A percentile compares a stretch with the other conserved stretches of the same genome.
These are phyloP conservation scores for Malacoraja senta DNA, from an alignment of 2,797 vertebrate species.

Conservation along the genomic window DNA sequence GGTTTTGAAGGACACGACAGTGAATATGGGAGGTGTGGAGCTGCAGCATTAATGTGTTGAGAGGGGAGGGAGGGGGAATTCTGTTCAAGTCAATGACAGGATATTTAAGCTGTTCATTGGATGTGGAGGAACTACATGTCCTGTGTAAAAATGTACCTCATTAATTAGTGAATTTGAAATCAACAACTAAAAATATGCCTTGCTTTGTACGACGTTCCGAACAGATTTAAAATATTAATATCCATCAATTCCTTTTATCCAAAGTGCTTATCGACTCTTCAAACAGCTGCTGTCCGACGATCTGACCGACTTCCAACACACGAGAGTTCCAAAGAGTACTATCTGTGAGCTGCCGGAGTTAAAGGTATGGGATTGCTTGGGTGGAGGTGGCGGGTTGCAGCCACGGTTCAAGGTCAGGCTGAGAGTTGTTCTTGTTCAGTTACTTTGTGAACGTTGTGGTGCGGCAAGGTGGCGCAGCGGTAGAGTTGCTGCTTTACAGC, in stretches of 20 bases:
- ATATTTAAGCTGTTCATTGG: not conserved
- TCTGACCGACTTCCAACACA: constrained; percentile 44
- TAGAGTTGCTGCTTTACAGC: too few species aligned
- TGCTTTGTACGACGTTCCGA: not conserved
- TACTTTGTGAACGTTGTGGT: not conserved
- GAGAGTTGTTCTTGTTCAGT: not conserved
- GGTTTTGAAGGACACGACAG: not conserved
- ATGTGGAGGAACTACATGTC: not conserved
- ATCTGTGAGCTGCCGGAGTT: constrained; percentile 79
- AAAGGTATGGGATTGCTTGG: constrained; percentile 60
- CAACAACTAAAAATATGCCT: not conserved
- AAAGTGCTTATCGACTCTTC: constrained; percentile 80
- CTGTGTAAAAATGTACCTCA: not conserved
- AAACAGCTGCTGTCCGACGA: constrained; percentile 69
- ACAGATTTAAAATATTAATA: not conserved
- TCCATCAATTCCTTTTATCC: constrained; percentile 42
- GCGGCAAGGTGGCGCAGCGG: too few species aligned
- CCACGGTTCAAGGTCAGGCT: not conserved
- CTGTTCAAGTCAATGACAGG: not conserved
- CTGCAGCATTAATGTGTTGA: not conserved
- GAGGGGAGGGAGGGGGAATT: not conserved
- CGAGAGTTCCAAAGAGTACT: constrained; percentile 60
- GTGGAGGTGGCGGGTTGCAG: not conserved
- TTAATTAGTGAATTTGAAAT: not conserved
- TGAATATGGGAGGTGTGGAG: not conserved